Evolutionary conservation across 2,797 vertebrate genomes (phyloP).

Genomic region (Intellagama lesueurii): DNA sequence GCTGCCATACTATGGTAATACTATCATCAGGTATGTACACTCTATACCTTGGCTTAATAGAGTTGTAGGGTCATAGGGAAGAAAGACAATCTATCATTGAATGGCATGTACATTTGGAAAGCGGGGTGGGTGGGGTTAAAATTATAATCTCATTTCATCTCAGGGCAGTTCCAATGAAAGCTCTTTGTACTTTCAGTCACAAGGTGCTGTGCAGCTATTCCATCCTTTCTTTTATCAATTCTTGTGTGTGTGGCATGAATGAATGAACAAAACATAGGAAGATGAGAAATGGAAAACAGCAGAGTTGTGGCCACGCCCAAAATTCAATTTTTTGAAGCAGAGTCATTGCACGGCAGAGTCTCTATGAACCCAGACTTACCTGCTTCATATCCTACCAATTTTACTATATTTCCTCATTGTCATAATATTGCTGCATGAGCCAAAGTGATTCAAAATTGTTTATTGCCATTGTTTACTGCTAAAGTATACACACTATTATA

Average conservation of each 20-base stretch:
- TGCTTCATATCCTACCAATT: background rate
- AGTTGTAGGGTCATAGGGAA: background rate
- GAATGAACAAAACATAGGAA: background rate
- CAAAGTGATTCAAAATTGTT: background rate
- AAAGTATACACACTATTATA: background rate
- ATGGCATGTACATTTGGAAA: background rate
- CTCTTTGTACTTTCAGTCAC: background rate
- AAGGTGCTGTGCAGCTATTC: background rate
- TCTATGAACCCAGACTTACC: background rate
- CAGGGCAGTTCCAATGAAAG: background rate
- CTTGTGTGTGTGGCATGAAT: background rate
- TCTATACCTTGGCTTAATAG: background rate
- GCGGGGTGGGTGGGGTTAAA: background rate
- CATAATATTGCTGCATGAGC: background rate
- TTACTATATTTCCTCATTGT: background rate
- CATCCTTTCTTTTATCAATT: background rate
- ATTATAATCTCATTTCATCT: background rate
- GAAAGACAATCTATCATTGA: background rate
- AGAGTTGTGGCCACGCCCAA: too few relatives aligned
- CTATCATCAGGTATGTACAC: background rate
- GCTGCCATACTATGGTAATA: background rate
- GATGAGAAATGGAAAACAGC: background rate
- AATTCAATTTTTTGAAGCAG: background rate
- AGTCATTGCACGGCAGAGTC: too few relatives aligned
- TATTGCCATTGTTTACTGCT: background rate